These are phyloP conservation scores for Sebastes diploproa DNA, from an alignment of 2,797 vertebrate species.

Conservation along the genomic window DNA sequence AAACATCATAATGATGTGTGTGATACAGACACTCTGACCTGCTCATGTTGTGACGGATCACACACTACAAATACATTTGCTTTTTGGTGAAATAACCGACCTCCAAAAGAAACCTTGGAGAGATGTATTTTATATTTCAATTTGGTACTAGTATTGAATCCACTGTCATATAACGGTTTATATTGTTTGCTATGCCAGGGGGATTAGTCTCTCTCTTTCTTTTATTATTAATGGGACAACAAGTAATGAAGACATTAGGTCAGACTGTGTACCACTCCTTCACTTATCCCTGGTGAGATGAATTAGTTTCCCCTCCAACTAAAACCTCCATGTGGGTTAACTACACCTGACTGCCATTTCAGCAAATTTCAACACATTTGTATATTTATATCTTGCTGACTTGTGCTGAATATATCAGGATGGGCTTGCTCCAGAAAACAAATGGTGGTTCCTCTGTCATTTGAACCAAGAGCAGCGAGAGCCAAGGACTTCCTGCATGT, in stretches of 20 bases:
- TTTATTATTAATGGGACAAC: background rate
- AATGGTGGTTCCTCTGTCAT: slow-evolving; percentile 21
- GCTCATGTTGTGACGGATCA: background rate
- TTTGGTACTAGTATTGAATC: background rate
- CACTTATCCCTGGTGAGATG: slow-evolving; percentile 27
- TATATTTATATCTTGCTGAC: slow-evolving; percentile 50
- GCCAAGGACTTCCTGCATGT: background rate
- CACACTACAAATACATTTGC: background rate
- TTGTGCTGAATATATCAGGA: slow-evolving; percentile 44
- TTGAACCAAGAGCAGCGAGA: slow-evolving; percentile 8
- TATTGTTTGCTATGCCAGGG: background rate
- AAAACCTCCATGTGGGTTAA: slow-evolving; percentile 56
- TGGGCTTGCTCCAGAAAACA: slow-evolving; percentile 46
- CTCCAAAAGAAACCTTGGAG: background rate
- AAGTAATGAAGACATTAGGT: slow-evolving; percentile 27
- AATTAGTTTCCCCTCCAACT: slow-evolving; percentile 39
- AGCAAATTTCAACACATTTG: slow-evolving; percentile 54
- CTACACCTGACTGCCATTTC: slow-evolving; percentile 56
- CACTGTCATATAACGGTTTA: background rate
- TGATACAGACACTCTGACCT: background rate
- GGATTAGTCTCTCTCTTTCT: background rate
- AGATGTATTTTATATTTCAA: background rate
- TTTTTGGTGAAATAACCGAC: background rate
- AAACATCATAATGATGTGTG: background rate
- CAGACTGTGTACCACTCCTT: slow-evolving; percentile 23